phyloP scores from a whole-genome alignment of 2,888 invertebrate species.

The Lepidocyrtinus sp. region DNA sequence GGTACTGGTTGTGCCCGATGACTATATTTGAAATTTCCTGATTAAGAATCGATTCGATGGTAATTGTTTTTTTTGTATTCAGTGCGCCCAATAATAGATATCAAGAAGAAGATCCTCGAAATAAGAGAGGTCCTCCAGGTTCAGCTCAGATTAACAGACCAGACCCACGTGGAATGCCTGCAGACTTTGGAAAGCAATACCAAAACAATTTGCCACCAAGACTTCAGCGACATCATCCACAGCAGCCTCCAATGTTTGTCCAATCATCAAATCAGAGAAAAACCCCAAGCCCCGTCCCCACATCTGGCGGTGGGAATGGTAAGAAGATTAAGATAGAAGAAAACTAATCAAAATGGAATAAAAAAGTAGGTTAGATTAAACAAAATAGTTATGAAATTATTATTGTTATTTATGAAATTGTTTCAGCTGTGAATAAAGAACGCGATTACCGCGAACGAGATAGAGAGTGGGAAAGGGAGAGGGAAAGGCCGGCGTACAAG shows the following conservation, averaged over 20 bases:
- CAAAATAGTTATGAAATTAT: neutral
- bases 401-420: neutral
- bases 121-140: slow-evolving; percentile 44
- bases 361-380: slow-evolving; percentile 34
- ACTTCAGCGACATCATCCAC: slow-evolving; percentile 56
- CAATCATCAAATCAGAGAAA: slow-evolving; percentile 61
- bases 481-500: slow-evolving; percentile 50
- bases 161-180: slow-evolving; percentile 47
- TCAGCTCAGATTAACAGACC: slow-evolving; percentile 32
- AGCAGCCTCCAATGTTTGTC: slow-evolving; percentile 44
- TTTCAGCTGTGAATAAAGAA: slow-evolving; percentile 47
- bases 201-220: slow-evolving; percentile 66
- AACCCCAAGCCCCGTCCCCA: slow-evolving; percentile 67
- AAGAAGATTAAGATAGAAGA: neutral
- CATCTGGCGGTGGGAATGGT: slow-evolving; percentile 45
- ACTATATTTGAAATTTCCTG: no score
- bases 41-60: no score
- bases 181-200: slow-evolving; percentile 63
- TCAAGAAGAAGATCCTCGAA: slow-evolving; percentile 62
- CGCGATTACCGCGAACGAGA: slow-evolving; percentile 31
- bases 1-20: no score
- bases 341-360: neutral
- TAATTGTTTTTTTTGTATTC: neutral
- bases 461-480: slow-evolving; percentile 43
- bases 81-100: slow-evolving; percentile 51